Evolutionary conservation across 2,797 vertebrate species (phyloP), one percentile per base, ranked within the genome.

Genomic region (Sphaeramia orbicularis): DNA sequence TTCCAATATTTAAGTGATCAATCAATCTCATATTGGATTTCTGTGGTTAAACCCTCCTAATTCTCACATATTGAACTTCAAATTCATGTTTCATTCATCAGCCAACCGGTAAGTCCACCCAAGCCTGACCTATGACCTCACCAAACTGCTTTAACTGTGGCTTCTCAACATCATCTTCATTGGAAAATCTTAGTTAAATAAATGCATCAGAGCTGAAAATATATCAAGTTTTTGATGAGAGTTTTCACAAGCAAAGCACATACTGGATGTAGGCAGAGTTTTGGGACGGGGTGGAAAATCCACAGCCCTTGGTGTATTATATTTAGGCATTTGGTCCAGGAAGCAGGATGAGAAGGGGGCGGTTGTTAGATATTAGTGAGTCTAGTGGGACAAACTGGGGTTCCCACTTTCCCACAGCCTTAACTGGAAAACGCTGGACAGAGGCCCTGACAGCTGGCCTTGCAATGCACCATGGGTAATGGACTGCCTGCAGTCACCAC

Each of bases 351-450:
- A 81, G 70, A 74, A 71, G 49, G 48, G 44, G 44, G 53, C 13
- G 13, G 74, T 47, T 53, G 81, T 62, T 68, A 56, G 84, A 86
- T 80, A 78, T 84, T 83, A 78, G 70, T 9, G 38, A 74, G 78
- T 12, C 86, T 84, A 85, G 52, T 81, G 87, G 84, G 86, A 87
- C 65, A 9, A 69, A 61, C 76, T 32, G 56, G 76, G 80, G 81
- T 85, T 86, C 74, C 74, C 74, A 92, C 90, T 91, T 94, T 94
- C 93, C 93, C 93, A 94, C 93, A 94, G 91, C 93, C 90, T 68
- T 65, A 66, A 73, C 82, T 87, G 85, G 86, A 93, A 93, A 92
- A 81, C 36, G 35, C 81, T 87, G 91, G 91, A 94, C 78, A 62
- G 79, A 58, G 77, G 84, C 84, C 81, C 72, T 91, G 91, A 90